Conservation (phyloP, 2,888 invertebrate genomes). For the Agelastica alni region DNA sequence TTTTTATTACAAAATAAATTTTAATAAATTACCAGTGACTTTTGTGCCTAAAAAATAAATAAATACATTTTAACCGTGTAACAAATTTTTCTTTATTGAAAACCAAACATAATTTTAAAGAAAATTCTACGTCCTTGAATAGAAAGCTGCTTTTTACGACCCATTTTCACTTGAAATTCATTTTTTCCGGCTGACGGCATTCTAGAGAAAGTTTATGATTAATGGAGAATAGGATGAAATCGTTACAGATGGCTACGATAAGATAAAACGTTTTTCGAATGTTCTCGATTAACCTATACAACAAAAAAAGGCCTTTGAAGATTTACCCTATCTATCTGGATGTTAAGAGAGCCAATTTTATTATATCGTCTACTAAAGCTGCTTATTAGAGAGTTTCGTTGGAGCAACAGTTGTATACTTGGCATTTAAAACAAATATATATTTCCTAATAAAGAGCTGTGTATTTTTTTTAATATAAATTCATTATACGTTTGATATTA, state of each 20-base stretch:
- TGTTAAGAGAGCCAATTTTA: background rate
- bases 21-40: too few relatives aligned
- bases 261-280: slow-evolving; percentile 26
- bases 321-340: slow-evolving; percentile 1
- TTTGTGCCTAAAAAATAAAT: too few relatives aligned
- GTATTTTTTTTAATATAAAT: too few relatives aligned
- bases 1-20: too few relatives aligned
- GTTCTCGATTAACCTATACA: slow-evolving; percentile 20
- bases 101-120: too few relatives aligned
- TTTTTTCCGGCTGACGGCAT: slow-evolving; percentile 24
- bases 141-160: slow-evolving; percentile 23
- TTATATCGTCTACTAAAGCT: background rate
- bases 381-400: background rate
- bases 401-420: slow-evolving; percentile 1
- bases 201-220: slow-evolving; percentile 25
- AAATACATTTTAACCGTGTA: too few relatives aligned
- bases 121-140: background rate
- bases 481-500: too few relatives aligned
- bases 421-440: background rate
- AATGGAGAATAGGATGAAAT: slow-evolving; percentile 24
- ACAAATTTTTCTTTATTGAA: too few relatives aligned
- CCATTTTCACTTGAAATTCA: slow-evolving; percentile 28
- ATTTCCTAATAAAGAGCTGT: background rate
- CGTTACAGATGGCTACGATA: slow-evolving; percentile 23
- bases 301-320: slow-evolving; percentile 15